Percentiles rank a stretch among this genome's conserved stretches.
phyloP scores from a whole-genome alignment of 2,797 vertebrate genomes.

The Eremophila alpestris region DNA sequence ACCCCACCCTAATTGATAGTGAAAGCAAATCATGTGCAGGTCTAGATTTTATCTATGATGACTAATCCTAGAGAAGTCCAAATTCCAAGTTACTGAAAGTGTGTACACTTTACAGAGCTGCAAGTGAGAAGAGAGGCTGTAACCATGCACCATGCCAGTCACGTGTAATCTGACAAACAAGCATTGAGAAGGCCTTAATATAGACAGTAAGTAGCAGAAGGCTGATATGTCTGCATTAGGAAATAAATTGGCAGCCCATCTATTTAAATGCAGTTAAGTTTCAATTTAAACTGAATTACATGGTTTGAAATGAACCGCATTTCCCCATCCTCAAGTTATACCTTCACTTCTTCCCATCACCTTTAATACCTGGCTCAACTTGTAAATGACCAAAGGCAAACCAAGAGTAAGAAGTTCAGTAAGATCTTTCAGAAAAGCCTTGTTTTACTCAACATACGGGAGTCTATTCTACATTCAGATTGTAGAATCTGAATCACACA shows the following conservation, averaged over 20 bases:
- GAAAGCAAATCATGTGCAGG: background rate
- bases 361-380: conserved; percentile 44
- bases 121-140: fast-evolving
- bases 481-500: background rate
- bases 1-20: background rate
- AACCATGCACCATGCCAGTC: background rate
- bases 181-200: background rate
- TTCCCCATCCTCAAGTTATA: conserved; percentile 41
- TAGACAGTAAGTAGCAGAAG: conserved; percentile 58
- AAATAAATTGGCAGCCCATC: conserved; percentile 57
- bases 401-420: background rate
- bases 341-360: background rate
- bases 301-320: conserved; percentile 65
- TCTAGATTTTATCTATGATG: background rate
- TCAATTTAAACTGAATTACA: conserved; percentile 70
- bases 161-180: conserved; percentile 17
- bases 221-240: conserved; percentile 46
- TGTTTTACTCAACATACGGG: background rate
- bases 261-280: conserved; percentile 67
- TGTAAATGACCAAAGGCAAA: conserved; percentile 57
- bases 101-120: fast-evolving
- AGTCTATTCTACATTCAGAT: background rate
- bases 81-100: background rate
- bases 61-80: background rate
- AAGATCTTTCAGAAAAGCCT: conserved; percentile 29